Evolutionary conservation across 1,140 invertebrate species (phyloP), one percentile per base, ranked within the genome.

Genomic region (Drosophila grimshawi): DNA sequence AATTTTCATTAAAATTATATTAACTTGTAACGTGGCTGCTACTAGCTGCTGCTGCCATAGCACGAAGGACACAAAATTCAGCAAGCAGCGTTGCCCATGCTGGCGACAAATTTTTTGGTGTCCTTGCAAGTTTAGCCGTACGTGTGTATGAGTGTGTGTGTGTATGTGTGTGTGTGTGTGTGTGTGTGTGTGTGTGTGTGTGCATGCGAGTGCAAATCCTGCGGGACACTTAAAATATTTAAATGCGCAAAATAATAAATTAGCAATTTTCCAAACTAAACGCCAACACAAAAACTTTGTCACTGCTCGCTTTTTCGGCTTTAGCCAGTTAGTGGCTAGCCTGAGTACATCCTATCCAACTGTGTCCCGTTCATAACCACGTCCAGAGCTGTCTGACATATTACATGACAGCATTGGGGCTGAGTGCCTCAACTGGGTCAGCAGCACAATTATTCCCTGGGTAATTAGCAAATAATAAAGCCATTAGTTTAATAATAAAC

Each of bases 1-100:
- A 88, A 88, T 88, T 88, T 88, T 88, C 85, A 88, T 88, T 88
- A 88, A 88, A 88, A 88, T 88, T 88, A 88, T 88, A 88, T 88
- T 88, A 88, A 88, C 85, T 88, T 88, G 85, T 85, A 88, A 89
- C 85, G 81, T 80, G 85, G 85, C 85, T 79, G 74, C 59, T 64
- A 59, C 56, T 43, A 43, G 55, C 49, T 53, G 45, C 46, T 45
- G 35, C 60, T 64, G 60, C 49, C 52, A 51, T 35, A 70, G 64
- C 5, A 43, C 71, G 49, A 45, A 77, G 51, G 65, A 60, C 59
- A 66, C 64, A 82, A 52, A 59, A 41, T 43, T 55, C 45, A 8
- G 48, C 11, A n/a, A 10, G 62, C 52, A 63, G 53, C 45, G 30
- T 63, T 60, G 63, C 70, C 73, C 81, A 62, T 51, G 66, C 63